Base-by-base conservation (phyloP, 2,113 vertebrate species). In the Scomber japonicus region DNA sequence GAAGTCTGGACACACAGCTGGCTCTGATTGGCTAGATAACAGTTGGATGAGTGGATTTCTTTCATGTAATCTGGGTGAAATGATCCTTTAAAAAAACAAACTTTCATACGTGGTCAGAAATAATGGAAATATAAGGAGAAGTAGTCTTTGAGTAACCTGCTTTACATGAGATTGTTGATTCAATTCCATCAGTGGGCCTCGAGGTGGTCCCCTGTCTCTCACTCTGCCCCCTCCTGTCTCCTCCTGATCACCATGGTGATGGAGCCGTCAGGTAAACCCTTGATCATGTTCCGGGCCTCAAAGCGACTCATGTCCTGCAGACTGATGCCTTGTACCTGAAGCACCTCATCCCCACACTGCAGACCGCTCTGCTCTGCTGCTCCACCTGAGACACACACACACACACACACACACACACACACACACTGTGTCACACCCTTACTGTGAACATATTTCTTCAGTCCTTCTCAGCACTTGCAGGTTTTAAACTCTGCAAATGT, bases 221-320 rank as follows among this genome's bases (percentile, higher is more conserved):
- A 83, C 1, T 86, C 84, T 1, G 9, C 8, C 0, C 3, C 19
- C 9, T 70, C 81, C 40, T 21, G 27, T 48, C 86, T 96, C 83
- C 95, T 96, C 87, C 88, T 95, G 83, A 98, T 84, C 44, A 94
- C 62, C 0, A 88, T 64, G 0, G 89, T 92, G 74, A 97, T 84
- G 1, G 94, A 91, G 1, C 97, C 98, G 0, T 97, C 96, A 1
- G 97, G 96, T 61, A 99, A 88, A 0, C 93, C 91, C 85, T 98
- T 99, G 87, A 99, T 96, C 73, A 95, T 45, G 62, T 89, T 97
- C 97, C 97, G 99, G 0, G 97, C 98, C 82, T 99, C 97, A 0
- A 98, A 97, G n/a, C 97, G 95, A 0, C 96, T 96, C 75, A 97
- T 96, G 30, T 97, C 97, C 81, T 96, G 96, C 82, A 96, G 60